Base-by-base conservation (phyloP, 2,888 invertebrate genomes). In the Drosophila neoperkinsi region DNA sequence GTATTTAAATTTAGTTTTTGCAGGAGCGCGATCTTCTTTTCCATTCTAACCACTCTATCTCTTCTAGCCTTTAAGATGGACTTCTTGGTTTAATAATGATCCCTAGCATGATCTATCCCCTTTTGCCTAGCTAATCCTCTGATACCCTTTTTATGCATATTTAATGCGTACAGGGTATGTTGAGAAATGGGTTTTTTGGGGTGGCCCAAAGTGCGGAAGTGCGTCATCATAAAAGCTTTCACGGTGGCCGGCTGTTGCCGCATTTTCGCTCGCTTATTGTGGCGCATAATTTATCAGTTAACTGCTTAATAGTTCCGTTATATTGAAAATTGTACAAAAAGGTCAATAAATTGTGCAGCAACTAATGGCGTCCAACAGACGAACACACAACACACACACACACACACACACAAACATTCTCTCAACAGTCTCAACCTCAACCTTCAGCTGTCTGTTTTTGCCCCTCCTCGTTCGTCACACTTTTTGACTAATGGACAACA, bases 151-250 rank as follows among this genome's bases (percentile, higher is more conserved):
- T 10, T n/a, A 10, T 9, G 5, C 21, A 16, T 3, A 9, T 30
- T 31, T 16, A 31, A 7, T 25, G 57, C 4, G 16, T 43, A 21
- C 57, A 41, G 57, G 57, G 57, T 57, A 57, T 57, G 21, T 18
- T 57, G 74, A 28, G 13, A 53, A 43, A 53, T 65, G 52, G 55
- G 43, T 28, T 60, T 49, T 58, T 13, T 33, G 30, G 52, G 33
- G 46, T 46, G 31, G 25, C 61, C 50, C 46, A 33, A 77, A 81
- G 67, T 71, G 83, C 87, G 91, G 91, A 88, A 90, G 91, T 90
- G 90, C 88, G 91, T 91, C 91, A 88, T 91, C 91, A 88, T 88
- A 88, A 88, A 90, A 85, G 88, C 91, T 87, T 87, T 87, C 86
- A 87, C 88, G 79, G 82, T 71, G 68, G 71, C 57, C 60, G 71